phyloP scores from a whole-genome alignment of 2,113 vertebrate species.

The Murina feae region DNA sequence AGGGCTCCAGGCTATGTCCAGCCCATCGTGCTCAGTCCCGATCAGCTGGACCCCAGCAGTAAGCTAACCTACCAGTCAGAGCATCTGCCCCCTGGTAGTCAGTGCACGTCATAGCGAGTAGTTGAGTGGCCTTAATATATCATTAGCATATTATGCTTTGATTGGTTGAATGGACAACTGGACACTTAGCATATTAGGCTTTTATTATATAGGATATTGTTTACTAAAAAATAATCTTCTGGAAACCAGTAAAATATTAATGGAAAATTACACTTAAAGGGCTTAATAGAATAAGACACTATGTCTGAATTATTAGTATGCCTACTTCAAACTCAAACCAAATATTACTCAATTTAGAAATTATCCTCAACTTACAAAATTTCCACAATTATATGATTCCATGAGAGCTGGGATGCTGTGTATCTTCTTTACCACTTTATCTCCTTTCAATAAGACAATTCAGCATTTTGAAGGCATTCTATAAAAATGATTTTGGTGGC shows the following conservation, averaged over 20 bases:
- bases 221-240: neutral
- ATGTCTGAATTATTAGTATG: neutral
- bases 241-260: constrained; percentile 7
- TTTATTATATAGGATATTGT: neutral
- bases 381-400: neutral
- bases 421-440: neutral
- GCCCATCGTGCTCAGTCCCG: no score
- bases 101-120: no score
- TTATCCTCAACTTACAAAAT: neutral
- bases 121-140: no score
- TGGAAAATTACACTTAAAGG: neutral
- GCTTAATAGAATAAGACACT: neutral
- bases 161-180: no score
- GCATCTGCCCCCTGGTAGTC: no score
- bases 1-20: no score
- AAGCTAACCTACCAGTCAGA: no score
- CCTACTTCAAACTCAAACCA: neutral
- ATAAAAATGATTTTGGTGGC: neutral
- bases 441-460: neutral
- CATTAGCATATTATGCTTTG: no score
- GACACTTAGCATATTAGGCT: no score
- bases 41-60: no score
- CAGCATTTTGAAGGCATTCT: neutral
- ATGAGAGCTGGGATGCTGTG: neutral
- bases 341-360: neutral